Evolutionary conservation across 2,888 invertebrate species (phyloP).

Genomic region (Opisthograptis luteolata): DNA sequence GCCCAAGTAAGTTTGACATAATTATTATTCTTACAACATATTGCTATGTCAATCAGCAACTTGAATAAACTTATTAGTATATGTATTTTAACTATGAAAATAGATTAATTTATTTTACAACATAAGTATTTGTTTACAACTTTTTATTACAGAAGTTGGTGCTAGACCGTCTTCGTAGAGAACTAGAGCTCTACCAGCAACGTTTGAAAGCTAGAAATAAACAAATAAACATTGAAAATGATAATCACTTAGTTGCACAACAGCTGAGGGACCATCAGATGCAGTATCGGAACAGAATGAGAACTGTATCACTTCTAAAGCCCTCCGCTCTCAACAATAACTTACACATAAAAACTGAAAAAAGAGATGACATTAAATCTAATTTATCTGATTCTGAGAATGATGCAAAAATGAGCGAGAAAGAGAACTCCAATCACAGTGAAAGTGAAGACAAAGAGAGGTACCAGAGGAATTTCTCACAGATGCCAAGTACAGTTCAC

Average conservation of each 20-base stretch:
- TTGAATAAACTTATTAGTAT: too few species aligned
- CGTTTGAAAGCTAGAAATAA: slow-evolving; percentile 73
- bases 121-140: slow-evolving; percentile 1
- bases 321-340: slow-evolving; percentile 76
- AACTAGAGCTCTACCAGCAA: slow-evolving; percentile 82
- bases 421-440: slow-evolving; percentile 69
- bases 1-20: slow-evolving; percentile 79
- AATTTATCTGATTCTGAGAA: slow-evolving; percentile 69
- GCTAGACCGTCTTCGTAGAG: slow-evolving; percentile 82
- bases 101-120: too few species aligned
- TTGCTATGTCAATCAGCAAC: too few species aligned
- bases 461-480: slow-evolving; percentile 59
- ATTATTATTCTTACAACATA: too few species aligned
- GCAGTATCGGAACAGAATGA: slow-evolving; percentile 64
- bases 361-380: slow-evolving; percentile 59
- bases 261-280: slow-evolving; percentile 75
- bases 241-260: slow-evolving; percentile 73
- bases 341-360: slow-evolving; percentile 74
- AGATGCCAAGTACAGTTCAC: slow-evolving; percentile 59
- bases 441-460: slow-evolving; percentile 64
- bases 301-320: slow-evolving; percentile 71
- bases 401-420: slow-evolving; percentile 67
- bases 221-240: slow-evolving; percentile 72
- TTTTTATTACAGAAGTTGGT: slow-evolving; percentile 78
- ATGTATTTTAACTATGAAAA: too few species aligned